Base-by-base conservation (phyloP, 1,140 invertebrate species). In the Brachystomella parvula region DNA sequence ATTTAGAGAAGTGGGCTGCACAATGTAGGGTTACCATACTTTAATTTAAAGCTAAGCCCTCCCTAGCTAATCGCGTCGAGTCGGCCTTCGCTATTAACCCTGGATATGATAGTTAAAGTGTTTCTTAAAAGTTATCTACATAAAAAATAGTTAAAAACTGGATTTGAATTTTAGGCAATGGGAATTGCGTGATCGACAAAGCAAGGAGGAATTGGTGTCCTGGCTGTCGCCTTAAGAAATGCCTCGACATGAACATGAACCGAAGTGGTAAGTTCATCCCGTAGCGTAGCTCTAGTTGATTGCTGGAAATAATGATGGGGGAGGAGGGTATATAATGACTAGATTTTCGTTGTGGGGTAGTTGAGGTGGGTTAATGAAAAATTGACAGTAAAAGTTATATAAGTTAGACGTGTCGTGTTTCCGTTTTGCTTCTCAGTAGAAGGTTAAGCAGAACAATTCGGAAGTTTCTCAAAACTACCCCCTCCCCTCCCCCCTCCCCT, bases 121-220 rank as follows among this genome's bases (percentile, higher is more conserved):
- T n/a, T n/a, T n/a, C n/a, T n/a, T n/a, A n/a, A n/a, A n/a, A n/a
- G n/a, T n/a, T n/a, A n/a, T n/a, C n/a, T n/a, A n/a, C 3, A 47
- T n/a, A 19, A 57, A 39, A n/a, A 17, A 39, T 24, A 24, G n/a
- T n/a, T 21, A 56, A 39, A 12, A 62, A 62, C 6, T 62, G 3
- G 24, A 56, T 64, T 57, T 35, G 31, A 44, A 29, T 47, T 21
- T 17, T 39, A 66, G 88, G 87, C 28, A 85, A 83, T 66, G 86
- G 87, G n/a, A 80, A 80, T 28, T 94, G 90, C 75, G 76, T 84
- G 1, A 82, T 94, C 24, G 90, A 93, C 76, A 92, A 91, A 81
- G 84, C 86, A 0, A 76, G 89, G 71, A 76, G 90, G 70, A 93
- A 94, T 77, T 93, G 90, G 90, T 93, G 90, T 77, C 89, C 90